Evolutionary conservation across 2,113 vertebrate species (phyloP).

Genomic region (Dicentrarchus labrax): DNA sequence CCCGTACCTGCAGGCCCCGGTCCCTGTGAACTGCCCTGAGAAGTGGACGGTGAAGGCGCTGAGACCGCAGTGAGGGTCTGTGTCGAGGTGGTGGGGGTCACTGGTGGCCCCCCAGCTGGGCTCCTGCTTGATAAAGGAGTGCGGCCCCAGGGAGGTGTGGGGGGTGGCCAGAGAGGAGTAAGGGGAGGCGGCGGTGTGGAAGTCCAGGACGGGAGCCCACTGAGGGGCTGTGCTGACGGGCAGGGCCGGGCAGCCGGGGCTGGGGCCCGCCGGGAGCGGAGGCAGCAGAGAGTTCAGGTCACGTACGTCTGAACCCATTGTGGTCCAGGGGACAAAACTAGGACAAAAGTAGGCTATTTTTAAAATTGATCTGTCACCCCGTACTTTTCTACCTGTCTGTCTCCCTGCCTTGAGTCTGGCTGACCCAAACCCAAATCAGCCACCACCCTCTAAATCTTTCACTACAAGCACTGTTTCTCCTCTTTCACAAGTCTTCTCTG

Average conservation of each 20-base stretch:
- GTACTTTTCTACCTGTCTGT: background rate
- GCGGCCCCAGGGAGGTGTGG: constrained; percentile 89
- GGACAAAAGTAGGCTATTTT: constrained; percentile 43
- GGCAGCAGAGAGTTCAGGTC: constrained; percentile 94
- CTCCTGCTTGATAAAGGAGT: constrained; percentile 99
- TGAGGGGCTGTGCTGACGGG: constrained; percentile 92
- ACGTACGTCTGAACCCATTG: constrained; percentile 94
- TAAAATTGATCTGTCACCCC: background rate
- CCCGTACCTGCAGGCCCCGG: constrained; percentile 95
- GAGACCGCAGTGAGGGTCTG: constrained; percentile 91
- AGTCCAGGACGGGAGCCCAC: constrained; percentile 97
- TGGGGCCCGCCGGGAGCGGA: constrained; percentile 87
- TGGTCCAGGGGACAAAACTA: constrained; percentile 39
- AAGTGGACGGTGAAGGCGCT: constrained; percentile 98
- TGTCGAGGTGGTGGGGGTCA: constrained; percentile 92
- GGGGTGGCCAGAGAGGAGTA: constrained; percentile 89
- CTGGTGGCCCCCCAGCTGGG: constrained; percentile 92
- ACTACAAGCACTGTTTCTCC: background rate
- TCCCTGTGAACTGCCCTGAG: constrained; percentile 97
- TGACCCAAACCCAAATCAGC: constrained; percentile 6
- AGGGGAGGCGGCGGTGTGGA: constrained; percentile 90
- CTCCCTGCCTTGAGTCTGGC: background rate
- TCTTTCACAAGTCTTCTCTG: constrained; percentile 11
- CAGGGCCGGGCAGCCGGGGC: constrained; percentile 88
- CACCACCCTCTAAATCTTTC: constrained; percentile 23